These are phyloP conservation scores for Petrocephalus zakoni DNA, from an alignment of 2,113 vertebrate genomes.

Conservation along the genomic window DNA sequence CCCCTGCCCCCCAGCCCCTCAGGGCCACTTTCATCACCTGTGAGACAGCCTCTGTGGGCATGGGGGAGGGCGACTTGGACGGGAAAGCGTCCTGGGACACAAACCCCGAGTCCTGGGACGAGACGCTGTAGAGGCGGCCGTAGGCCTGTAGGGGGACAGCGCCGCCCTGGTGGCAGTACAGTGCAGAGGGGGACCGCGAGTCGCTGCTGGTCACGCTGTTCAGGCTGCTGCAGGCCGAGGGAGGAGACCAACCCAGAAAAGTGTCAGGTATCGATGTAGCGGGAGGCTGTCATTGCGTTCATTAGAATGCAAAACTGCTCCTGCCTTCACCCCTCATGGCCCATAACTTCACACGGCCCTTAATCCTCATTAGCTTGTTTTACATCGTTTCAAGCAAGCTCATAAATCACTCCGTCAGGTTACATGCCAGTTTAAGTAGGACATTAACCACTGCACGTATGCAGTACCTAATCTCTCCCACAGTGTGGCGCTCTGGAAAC, in stretches of 20 bases:
- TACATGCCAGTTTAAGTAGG: background rate
- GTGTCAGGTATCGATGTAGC: background rate
- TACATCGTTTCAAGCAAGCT: background rate
- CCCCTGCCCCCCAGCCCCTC: background rate
- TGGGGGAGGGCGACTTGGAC: slow-evolving; percentile 88
- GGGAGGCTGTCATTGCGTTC: background rate
- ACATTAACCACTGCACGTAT: background rate
- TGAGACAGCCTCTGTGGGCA: slow-evolving; percentile 76
- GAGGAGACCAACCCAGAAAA: background rate
- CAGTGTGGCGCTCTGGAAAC: background rate
- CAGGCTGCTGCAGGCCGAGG: slow-evolving; percentile 71
- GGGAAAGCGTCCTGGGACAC: slow-evolving; percentile 94
- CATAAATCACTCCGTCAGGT: background rate
- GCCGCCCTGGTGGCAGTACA: slow-evolving; percentile 86
- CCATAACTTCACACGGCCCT: background rate
- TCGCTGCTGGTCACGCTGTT: slow-evolving; percentile 97
- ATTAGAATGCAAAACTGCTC: background rate
- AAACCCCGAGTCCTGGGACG: slow-evolving; percentile 94
- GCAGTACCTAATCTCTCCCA: background rate
- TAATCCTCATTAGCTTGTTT: background rate
- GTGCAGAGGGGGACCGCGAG: slow-evolving; percentile 86
- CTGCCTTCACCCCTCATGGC: background rate
- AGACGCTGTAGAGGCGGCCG: slow-evolving; percentile 84
- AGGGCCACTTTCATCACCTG: slow-evolving; percentile 64
- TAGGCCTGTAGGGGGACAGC: slow-evolving; percentile 83